Evolutionary conservation across 1,140 invertebrate species (phyloP).

Genomic region (Calephelis virginiensis): DNA sequence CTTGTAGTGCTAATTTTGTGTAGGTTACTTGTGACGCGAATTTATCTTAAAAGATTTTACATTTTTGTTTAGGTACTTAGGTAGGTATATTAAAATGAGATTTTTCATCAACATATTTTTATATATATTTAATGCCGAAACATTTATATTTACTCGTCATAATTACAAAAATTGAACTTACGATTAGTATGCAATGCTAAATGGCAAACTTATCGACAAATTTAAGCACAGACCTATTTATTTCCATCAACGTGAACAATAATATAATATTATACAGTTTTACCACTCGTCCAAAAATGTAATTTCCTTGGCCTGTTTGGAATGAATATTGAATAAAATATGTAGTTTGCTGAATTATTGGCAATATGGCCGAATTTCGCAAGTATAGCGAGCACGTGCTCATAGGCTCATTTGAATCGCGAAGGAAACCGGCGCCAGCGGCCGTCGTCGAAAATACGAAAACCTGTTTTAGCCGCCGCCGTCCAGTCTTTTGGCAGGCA

Average conservation of each 20-base stretch:
- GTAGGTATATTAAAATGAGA: no score
- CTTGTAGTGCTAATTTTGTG: no score
- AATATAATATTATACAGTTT: no score
- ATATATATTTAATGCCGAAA: no score
- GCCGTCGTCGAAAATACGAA: constrained; percentile 53
- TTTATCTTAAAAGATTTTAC: no score
- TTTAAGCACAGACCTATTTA: neutral
- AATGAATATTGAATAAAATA: neutral
- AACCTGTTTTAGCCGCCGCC: constrained; percentile 73
- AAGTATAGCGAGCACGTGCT: constrained; percentile 31
- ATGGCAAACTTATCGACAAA: no score
- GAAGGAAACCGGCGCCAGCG: constrained; percentile 56
- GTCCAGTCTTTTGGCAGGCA: constrained; percentile 60
- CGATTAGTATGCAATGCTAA: no score
- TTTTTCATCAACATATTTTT: no score
- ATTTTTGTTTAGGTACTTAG: no score
- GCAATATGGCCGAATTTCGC: constrained; percentile 31
- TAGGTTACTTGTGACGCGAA: no score
- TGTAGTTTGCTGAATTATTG: neutral
- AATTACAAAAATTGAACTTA: no score
- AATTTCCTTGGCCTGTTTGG: neutral
- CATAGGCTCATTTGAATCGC: constrained; percentile 42
- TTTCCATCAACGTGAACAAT: neutral
- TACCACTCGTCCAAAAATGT: neutral
- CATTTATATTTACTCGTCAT: no score